Evolutionary conservation across 2,113 vertebrate species (phyloP).

Genomic region (Trematocara variabile): DNA sequence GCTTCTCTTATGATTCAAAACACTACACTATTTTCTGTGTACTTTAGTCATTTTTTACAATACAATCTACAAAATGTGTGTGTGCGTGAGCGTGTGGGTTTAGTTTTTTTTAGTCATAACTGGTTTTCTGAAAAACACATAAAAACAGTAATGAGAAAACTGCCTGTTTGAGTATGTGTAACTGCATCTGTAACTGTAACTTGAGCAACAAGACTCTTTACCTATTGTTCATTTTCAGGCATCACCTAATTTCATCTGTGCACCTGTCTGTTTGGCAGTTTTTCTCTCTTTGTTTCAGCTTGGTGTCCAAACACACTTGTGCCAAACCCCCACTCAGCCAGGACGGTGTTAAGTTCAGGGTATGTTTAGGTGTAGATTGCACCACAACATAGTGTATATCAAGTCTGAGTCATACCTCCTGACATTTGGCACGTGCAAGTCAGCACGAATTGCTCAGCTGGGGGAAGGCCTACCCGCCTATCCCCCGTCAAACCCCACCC

Average conservation of each 20-base stretch:
- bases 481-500: background rate
- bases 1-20: background rate
- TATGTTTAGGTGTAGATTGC: slow-evolving; percentile 39
- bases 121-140: background rate
- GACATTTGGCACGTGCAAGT: slow-evolving; percentile 77
- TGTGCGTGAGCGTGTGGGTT: fast-evolving
- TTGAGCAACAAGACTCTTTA: background rate
- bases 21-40: background rate
- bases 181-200: background rate
- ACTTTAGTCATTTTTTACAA: background rate
- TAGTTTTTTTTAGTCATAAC: background rate
- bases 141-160: background rate
- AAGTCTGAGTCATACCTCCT: slow-evolving; percentile 66
- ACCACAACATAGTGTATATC: slow-evolving; percentile 37
- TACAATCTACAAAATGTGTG: background rate
- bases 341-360: slow-evolving; percentile 21
- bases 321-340: background rate
- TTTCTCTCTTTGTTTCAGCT: background rate
- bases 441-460: slow-evolving; percentile 72
- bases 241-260: background rate
- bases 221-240: background rate
- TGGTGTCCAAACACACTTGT: background rate
- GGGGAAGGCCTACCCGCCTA: slow-evolving; percentile 5
- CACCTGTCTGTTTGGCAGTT: background rate
- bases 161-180: background rate